A percentile compares a stretch with the other conserved stretches of the same genome.
phyloP scores from a whole-genome alignment of 2,113 vertebrate species.

The Pteropus alecto region DNA sequence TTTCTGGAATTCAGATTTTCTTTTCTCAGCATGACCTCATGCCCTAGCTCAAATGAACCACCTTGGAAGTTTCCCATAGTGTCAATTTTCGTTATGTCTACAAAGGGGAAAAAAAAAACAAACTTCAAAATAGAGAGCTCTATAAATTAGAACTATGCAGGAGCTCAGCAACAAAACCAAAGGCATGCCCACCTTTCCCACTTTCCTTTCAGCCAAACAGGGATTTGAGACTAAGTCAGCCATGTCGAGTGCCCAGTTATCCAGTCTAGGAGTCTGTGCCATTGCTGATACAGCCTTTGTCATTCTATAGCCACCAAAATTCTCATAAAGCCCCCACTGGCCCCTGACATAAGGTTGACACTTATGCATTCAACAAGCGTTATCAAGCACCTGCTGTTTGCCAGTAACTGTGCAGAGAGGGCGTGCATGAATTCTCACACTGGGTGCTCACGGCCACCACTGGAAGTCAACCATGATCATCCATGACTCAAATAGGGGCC shows the following conservation, averaged over 20 bases:
- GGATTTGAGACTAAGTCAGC: neutral
- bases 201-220: neutral
- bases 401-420: neutral
- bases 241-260: neutral
- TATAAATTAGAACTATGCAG: neutral
- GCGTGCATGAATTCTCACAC: accelerated
- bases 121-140: neutral
- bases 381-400: neutral
- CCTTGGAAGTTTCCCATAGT: neutral
- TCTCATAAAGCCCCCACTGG: neutral
- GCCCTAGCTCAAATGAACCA: neutral
- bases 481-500: neutral
- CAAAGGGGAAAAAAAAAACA: neutral
- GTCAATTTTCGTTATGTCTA: neutral
- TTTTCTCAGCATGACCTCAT: neutral
- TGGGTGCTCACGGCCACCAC: accelerated
- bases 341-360: neutral
- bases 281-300: neutral
- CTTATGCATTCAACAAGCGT: neutral
- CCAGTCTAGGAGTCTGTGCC: too few relatives aligned
- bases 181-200: neutral
- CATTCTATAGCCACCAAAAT: neutral
- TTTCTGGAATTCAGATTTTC: neutral
- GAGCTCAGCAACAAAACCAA: neutral
- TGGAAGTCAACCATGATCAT: neutral